A percentile compares a stretch with the other conserved stretches of the same genome.
Conservation (phyloP, 2,888 invertebrate genomes). For the Sceliomorpha sp. region DNA sequence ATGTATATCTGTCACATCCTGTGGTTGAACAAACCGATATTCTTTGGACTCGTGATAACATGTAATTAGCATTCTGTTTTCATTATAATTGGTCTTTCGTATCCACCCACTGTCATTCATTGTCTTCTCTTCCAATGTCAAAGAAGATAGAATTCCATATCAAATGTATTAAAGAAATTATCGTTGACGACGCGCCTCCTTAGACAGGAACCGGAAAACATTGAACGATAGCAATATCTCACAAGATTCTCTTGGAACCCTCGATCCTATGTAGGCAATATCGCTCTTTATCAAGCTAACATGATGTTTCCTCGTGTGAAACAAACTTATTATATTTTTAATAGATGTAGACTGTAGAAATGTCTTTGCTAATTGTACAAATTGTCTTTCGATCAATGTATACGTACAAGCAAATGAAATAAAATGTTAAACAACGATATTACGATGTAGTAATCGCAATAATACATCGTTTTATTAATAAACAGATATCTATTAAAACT, state of each 20-base stretch:
- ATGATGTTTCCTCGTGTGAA: constrained; percentile 12
- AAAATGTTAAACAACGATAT: too few species aligned
- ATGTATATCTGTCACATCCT: too few species aligned
- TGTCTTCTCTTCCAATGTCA: constrained; percentile 61
- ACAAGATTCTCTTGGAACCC: constrained; percentile 62
- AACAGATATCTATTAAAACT: too few species aligned
- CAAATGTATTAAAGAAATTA: constrained; percentile 62
- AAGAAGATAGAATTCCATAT: constrained; percentile 44
- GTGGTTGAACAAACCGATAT: constrained; percentile 26
- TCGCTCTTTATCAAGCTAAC: constrained; percentile 10
- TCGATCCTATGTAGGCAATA: neutral
- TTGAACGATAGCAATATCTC: constrained; percentile 67
- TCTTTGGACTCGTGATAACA: constrained; percentile 60
- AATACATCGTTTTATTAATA: too few species aligned
- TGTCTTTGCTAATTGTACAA: too few species aligned
- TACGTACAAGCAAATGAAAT: too few species aligned
- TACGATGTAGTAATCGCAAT: too few species aligned
- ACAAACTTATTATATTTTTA: too few species aligned
- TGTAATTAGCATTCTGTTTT: constrained; percentile 63
- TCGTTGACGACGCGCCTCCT: constrained; percentile 72
- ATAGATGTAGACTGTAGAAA: too few species aligned
- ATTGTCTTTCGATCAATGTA: too few species aligned
- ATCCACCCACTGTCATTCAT: constrained; percentile 54
- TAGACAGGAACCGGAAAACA: constrained; percentile 79
- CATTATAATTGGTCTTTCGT: constrained; percentile 62